phyloP scores from a whole-genome alignment of 2,113 vertebrate genomes.

The Felis catus region DNA sequence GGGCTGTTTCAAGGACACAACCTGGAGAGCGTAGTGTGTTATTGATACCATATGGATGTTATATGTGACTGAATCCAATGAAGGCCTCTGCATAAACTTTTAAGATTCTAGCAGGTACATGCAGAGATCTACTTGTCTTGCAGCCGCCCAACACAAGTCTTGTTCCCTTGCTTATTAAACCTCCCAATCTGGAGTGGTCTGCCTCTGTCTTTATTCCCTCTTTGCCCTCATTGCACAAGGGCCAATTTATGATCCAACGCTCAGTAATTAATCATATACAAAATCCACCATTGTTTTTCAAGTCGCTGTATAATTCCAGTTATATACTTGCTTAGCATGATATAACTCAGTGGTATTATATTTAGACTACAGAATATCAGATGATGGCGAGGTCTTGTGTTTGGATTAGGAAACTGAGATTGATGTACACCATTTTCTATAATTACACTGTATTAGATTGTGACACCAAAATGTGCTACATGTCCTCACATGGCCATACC shows the following conservation, averaged over 20 bases:
- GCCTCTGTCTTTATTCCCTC: background rate
- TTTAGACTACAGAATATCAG: background rate
- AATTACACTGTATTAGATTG: background rate
- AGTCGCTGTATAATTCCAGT: background rate
- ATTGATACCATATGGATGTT: background rate
- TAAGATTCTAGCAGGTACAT: background rate
- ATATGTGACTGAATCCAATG: background rate
- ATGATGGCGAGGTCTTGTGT: background rate
- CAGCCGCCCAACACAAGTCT: background rate
- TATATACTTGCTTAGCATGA: background rate
- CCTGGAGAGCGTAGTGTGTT: background rate
- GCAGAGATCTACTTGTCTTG: too few species aligned
- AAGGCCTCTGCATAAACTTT: background rate
- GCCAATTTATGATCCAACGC: background rate
- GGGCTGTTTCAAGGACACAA: background rate
- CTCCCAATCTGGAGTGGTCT: background rate
- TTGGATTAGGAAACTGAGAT: background rate
- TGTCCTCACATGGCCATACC: background rate
- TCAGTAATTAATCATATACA: background rate
- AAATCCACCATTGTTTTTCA: background rate
- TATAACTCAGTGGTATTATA: background rate
- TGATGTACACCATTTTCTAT: background rate
- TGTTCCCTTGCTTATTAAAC: background rate
- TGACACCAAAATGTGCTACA: background rate
- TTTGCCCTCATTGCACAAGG: background rate